A percentile compares a stretch with the other conserved stretches of the same genome.
Conservation (phyloP, 2,888 invertebrate genomes). For the Dyspetes luteomarginatus region DNA sequence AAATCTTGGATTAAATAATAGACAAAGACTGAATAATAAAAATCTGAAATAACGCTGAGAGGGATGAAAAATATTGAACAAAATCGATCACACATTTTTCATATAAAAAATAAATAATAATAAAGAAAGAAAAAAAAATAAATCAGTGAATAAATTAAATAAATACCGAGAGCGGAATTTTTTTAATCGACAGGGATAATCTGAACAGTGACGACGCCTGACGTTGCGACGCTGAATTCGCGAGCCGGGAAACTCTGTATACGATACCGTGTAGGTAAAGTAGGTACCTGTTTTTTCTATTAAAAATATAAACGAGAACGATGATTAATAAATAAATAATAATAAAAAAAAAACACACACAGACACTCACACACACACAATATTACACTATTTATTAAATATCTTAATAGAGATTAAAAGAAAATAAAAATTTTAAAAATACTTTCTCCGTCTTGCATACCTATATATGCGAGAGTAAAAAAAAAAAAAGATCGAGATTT, state of each 20-base stretch:
- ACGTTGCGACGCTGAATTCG: constrained; percentile 81
- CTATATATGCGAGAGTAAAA: constrained; percentile 25
- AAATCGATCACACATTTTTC: constrained; percentile 13
- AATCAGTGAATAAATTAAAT: constrained; percentile 6
- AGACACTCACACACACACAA: constrained; percentile 24
- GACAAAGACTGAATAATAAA: constrained; percentile 58
- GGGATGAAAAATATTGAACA: not conserved
- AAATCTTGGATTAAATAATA: constrained; percentile 26
- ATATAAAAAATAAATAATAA: constrained; percentile 1
- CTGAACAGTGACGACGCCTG: constrained; percentile 78
- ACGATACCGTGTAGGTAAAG: constrained; percentile 83
- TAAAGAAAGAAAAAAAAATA: not conserved
- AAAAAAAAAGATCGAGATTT: constrained; percentile 24
- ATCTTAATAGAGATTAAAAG: constrained; percentile 20
- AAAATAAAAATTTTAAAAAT: constrained; percentile 25
- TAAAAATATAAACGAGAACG: constrained; percentile 64
- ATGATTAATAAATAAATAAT: too few species aligned
- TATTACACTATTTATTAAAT: constrained; percentile 78
- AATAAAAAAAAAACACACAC: constrained; percentile 14
- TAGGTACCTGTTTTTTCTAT: constrained; percentile 82
- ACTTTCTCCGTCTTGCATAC: constrained; percentile 28
- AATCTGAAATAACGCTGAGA: constrained; percentile 24
- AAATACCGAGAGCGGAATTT: constrained; percentile 35
- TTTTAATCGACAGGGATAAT: constrained; percentile 79
- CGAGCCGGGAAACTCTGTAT: constrained; percentile 80